Conservation (phyloP, 1,140 invertebrate genomes). For the Spodoptera frugiperda region DNA sequence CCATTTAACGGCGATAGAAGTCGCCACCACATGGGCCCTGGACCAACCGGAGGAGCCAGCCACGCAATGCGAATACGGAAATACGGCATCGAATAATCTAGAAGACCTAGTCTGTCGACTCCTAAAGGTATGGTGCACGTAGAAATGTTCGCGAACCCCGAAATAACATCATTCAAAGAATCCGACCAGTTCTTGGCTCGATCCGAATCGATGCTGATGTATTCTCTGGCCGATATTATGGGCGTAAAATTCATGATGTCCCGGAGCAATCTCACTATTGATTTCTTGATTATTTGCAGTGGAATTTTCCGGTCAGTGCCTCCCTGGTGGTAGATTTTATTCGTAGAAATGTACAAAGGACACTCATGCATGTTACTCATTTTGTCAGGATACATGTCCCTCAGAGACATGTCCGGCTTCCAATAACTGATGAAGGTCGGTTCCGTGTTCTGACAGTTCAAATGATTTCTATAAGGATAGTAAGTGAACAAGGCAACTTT, state of each 20-base stretch:
- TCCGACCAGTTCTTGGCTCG: constrained; percentile 70
- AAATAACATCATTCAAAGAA: constrained; percentile 70
- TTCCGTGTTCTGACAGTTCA: constrained; percentile 59
- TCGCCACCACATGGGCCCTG: constrained; percentile 65
- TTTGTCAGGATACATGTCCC: constrained; percentile 67
- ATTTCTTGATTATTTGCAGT: constrained; percentile 66
- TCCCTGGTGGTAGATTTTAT: constrained; percentile 67
- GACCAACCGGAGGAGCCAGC: constrained; percentile 66
- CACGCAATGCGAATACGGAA: constrained; percentile 69
- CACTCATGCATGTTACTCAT: constrained; percentile 71
- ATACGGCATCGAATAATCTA: constrained; percentile 72
- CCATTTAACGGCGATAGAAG: constrained; percentile 71
- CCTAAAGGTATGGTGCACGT: constrained; percentile 70
- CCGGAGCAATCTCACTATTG: constrained; percentile 61
- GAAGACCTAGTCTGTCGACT: constrained; percentile 60
- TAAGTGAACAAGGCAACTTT: constrained; percentile 67
- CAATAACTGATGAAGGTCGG: constrained; percentile 64
- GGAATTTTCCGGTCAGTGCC: constrained; percentile 65
- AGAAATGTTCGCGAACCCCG: constrained; percentile 68
- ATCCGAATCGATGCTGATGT: constrained; percentile 70
- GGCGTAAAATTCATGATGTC: constrained; percentile 71
- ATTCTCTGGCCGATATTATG: constrained; percentile 64
- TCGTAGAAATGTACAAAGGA: constrained; percentile 73
- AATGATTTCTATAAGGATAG: constrained; percentile 66
- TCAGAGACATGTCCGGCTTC: constrained; percentile 48